Evolutionary conservation across 2,113 vertebrate genomes (phyloP).

Genomic region (Cynopterus brachyotis): DNA sequence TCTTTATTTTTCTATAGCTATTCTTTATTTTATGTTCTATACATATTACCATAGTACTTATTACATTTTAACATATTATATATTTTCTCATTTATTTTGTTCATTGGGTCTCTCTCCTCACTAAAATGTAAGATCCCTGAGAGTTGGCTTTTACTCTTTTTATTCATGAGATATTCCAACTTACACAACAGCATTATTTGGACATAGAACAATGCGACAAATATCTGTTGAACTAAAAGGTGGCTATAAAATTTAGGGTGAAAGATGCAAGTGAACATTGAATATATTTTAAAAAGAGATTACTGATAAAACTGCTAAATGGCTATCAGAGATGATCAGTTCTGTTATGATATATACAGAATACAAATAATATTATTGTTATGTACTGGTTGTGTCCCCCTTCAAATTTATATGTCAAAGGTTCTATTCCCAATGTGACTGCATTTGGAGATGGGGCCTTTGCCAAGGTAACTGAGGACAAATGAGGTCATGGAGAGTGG

Average conservation of each 20-base stretch:
- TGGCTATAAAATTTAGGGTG: background rate
- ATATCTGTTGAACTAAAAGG: background rate
- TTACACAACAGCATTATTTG: background rate
- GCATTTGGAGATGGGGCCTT: background rate
- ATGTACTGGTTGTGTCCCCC: background rate
- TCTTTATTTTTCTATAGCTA: background rate
- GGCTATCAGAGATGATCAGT: background rate
- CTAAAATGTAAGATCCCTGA: background rate
- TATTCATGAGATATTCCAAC: background rate
- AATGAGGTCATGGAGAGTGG: background rate
- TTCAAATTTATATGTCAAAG: background rate
- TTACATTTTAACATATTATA: background rate
- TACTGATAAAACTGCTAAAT: background rate
- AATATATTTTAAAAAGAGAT: background rate
- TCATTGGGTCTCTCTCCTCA: background rate
- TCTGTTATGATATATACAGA: background rate
- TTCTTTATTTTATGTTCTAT: too few species aligned
- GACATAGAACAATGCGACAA: background rate
- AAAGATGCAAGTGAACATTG: background rate
- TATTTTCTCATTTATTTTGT: background rate
- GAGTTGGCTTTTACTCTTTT: background rate
- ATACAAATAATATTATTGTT: background rate
- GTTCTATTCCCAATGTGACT: background rate
- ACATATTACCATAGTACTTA: background rate
- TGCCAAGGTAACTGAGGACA: background rate